Percentiles rank a stretch among this genome's conserved stretches.
These are phyloP conservation scores for Rhingia rostrata DNA, from an alignment of 2,888 invertebrate genomes.

Conservation along the genomic window DNA sequence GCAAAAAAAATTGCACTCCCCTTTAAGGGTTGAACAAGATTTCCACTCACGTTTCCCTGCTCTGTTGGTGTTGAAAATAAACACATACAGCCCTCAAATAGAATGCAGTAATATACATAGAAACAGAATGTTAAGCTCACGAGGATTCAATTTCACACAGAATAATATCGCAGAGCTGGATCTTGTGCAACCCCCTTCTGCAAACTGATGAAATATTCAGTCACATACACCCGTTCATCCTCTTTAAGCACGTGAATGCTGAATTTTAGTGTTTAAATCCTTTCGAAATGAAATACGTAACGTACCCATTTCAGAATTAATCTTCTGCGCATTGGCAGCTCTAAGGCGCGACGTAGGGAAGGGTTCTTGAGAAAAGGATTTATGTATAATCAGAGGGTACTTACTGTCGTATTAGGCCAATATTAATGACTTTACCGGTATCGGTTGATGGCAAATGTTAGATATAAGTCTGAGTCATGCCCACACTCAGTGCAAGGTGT, in stretches of 20 bases:
- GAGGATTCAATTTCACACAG: slow-evolving; percentile 62
- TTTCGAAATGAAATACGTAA: slow-evolving; percentile 39
- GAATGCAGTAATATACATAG: background rate
- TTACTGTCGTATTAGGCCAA: slow-evolving; percentile 66
- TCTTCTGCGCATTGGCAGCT: slow-evolving; percentile 43
- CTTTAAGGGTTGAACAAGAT: background rate
- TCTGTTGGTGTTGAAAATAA: background rate
- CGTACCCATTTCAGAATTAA: slow-evolving; percentile 43
- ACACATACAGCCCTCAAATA: background rate
- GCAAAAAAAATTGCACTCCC: slow-evolving; percentile 32
- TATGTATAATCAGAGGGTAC: slow-evolving; percentile 58
- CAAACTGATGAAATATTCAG: slow-evolving; percentile 20
- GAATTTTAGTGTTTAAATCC: slow-evolving; percentile 32
- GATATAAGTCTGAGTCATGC: slow-evolving; percentile 19
- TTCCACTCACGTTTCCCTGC: background rate
- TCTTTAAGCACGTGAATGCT: slow-evolving; percentile 47
- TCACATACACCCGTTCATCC: slow-evolving; percentile 10
- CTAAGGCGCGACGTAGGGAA: background rate
- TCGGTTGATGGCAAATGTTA: slow-evolving; percentile 41
- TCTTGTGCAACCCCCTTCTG: slow-evolving; percentile 25
- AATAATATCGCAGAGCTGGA: background rate
- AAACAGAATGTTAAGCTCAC: background rate
- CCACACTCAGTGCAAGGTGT: background rate
- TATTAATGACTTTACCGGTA: slow-evolving; percentile 58
- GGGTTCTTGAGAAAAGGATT: slow-evolving; percentile 53